Evolutionary conservation across 1,140 invertebrate species (phyloP).

Genomic region (Anthonomus grandis): DNA sequence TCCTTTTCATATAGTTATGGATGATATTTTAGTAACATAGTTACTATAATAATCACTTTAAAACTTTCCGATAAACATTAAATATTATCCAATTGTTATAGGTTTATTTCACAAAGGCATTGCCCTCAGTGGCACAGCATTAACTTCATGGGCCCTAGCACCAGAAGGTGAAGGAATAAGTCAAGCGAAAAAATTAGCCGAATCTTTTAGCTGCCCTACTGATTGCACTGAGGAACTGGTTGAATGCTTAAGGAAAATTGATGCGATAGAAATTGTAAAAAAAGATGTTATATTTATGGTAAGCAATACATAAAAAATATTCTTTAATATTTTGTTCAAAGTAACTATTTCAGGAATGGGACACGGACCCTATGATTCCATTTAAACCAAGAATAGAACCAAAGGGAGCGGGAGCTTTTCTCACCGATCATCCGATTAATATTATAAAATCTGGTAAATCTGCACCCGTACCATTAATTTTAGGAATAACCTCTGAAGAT

Average conservation of each 20-base stretch:
- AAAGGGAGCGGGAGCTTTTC: constrained; percentile 61
- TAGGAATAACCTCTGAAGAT: constrained; percentile 64
- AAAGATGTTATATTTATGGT: constrained; percentile 63
- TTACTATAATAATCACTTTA: no score
- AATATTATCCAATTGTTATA: constrained; percentile 46
- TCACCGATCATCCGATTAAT: constrained; percentile 57
- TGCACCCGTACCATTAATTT: constrained; percentile 61
- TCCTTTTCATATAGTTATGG: no score
- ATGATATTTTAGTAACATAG: no score
- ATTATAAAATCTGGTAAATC: constrained; percentile 51
- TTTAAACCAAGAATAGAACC: constrained; percentile 70
- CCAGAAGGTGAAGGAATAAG: constrained; percentile 57
- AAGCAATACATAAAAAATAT: constrained; percentile 12
- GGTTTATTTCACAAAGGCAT: constrained; percentile 72
- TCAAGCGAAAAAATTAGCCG: constrained; percentile 61
- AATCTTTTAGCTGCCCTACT: constrained; percentile 58
- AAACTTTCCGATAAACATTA: no score
- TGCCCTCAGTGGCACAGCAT: constrained; percentile 73
- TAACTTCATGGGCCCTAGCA: constrained; percentile 73
- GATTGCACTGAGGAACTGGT: constrained; percentile 53
- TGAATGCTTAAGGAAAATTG: constrained; percentile 58
- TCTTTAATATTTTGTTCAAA: neutral
- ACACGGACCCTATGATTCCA: constrained; percentile 69
- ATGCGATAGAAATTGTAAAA: constrained; percentile 58
- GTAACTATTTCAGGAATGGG: constrained; percentile 56